Percentiles rank a stretch among this genome's conserved stretches.
phyloP scores from a whole-genome alignment of 2,797 vertebrate species.

The Carapus acus region DNA sequence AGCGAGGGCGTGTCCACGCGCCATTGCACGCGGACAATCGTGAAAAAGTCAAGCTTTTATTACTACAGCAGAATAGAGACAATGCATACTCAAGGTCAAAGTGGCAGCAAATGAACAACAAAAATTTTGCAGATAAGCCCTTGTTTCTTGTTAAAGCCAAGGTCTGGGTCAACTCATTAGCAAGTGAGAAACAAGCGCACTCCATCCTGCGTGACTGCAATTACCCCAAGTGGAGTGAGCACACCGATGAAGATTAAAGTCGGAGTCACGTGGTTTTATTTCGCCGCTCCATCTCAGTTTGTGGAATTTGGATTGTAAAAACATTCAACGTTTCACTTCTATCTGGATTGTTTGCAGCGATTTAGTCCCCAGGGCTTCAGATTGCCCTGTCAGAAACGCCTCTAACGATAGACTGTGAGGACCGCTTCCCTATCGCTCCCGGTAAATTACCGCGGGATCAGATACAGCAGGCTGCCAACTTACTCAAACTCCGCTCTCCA shows the following conservation, averaged over 20 bases:
- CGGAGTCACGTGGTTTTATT: slow-evolving; percentile 36
- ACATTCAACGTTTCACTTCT: slow-evolving; percentile 32
- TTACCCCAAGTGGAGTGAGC: slow-evolving; percentile 26
- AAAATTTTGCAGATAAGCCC: slow-evolving; percentile 22
- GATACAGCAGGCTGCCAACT: slow-evolving; percentile 67
- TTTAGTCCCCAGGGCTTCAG: slow-evolving; percentile 51
- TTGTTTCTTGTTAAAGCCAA: slow-evolving; percentile 8
- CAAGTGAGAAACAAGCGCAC: slow-evolving; percentile 14
- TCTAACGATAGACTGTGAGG: slow-evolving; percentile 55
- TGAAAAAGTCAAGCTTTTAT: slow-evolving; percentile 28
- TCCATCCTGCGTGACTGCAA: slow-evolving; percentile 13
- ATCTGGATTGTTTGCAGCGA: slow-evolving; percentile 48
- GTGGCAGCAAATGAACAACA: slow-evolving; percentile 25
- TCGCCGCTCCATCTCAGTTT: slow-evolving; percentile 41
- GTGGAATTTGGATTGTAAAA: slow-evolving; percentile 40
- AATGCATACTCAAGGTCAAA: slow-evolving; percentile 8
- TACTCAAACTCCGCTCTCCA: slow-evolving; percentile 57
- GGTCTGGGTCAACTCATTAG: slow-evolving; percentile 28
- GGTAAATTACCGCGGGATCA: slow-evolving; percentile 71
- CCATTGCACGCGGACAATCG: slow-evolving; percentile 14
- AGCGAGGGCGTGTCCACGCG: slow-evolving; percentile 6
- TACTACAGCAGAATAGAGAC: slow-evolving; percentile 10
- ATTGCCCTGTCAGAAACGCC: slow-evolving; percentile 62
- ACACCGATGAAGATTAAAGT: slow-evolving; percentile 30
- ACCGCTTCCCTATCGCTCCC: slow-evolving; percentile 67